Base-by-base conservation (phyloP, 1,140 invertebrate species). In the Phenacoccus solenopsis region DNA sequence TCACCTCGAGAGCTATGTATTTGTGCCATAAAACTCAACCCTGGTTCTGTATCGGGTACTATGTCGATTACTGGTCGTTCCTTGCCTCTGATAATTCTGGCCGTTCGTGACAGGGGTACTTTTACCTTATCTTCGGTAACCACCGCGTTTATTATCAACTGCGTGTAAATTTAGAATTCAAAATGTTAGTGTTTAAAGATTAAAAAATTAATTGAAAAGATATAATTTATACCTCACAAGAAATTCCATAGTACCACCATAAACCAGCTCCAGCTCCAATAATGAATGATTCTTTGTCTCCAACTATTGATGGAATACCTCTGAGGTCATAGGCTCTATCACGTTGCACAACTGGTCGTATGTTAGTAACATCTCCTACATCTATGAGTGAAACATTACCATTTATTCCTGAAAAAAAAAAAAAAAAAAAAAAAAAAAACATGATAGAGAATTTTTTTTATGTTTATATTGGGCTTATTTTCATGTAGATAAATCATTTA, bases 251-350 rank as follows among this genome's bases (percentile, higher is more conserved):
- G 76, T 86, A 84, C 20, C 87, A 86, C 83, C 85, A 88, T 22
- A 94, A 93, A 4, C 93, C 94, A 25, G 92, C 94, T 21, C 93
- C 93, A 49, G 94, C 94, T 67, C 95, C 94, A 69, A 92, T 84
- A 38, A 90, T 78, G 76, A 90, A 87, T 32, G 83, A 79, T 59
- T 84, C 84, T 64, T 87, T 79, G 72, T 78, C 79, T 74, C 84
- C 75, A 24, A 90, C 79, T 1, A 76, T 69, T 61, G 75, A 38
- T 27, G 79, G 78, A 21, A 85, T 73, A 68, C 85, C 78, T 72
- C 83, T 81, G 64, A 96, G 79, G 75, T 92, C 86, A 77, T 95
- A 96, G 20, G 92, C 72, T 81, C 93, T 94, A 16, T 91, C 81
- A 73, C 82, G 85, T 74, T 89, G 82, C 1, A 89, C 87, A 1